Evolutionary conservation across 2,797 vertebrate species (phyloP).

Genomic region (Linurgus olivaceus): DNA sequence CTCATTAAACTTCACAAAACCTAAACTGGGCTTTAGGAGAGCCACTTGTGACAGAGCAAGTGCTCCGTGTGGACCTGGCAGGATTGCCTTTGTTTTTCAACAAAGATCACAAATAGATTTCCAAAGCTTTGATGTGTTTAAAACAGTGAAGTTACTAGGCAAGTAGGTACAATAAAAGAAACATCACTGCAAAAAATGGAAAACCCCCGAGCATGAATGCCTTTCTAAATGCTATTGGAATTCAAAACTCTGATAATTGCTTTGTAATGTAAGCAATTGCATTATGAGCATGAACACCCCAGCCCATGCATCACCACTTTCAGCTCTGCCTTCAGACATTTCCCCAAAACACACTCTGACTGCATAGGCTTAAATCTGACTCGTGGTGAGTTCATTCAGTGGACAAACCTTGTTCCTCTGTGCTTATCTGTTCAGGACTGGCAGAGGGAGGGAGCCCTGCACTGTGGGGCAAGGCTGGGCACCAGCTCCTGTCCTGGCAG

Average conservation of each 20-base stretch:
- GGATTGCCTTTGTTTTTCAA: constrained; percentile 21
- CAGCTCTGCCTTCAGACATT: not conserved
- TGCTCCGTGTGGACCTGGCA: not conserved
- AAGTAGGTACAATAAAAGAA: constrained; percentile 44
- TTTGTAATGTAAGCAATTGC: constrained; percentile 46
- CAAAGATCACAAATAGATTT: constrained; percentile 12
- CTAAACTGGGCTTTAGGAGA: not conserved
- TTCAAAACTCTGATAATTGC: constrained; percentile 51
- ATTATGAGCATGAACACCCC: not conserved
- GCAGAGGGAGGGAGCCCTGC: not conserved
- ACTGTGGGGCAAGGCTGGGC: not conserved
- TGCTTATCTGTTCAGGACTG: not conserved
- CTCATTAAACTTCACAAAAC: constrained; percentile 2
- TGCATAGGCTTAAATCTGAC: not conserved
- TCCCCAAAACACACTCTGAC: not conserved
- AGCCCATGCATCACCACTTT: not conserved
- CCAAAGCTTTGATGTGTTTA: not conserved
- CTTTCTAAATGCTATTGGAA: constrained; percentile 10
- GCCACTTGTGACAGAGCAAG: rapidly evolving
- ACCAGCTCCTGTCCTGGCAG: rapidly evolving
- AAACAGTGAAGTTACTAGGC: not conserved
- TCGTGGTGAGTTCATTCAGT: not conserved
- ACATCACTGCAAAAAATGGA: constrained; percentile 26
- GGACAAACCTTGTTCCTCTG: not conserved
- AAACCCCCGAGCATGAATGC: not conserved